Conservation (phyloP, 2,888 invertebrate genomes). For the Mesoligia furuncula region DNA sequence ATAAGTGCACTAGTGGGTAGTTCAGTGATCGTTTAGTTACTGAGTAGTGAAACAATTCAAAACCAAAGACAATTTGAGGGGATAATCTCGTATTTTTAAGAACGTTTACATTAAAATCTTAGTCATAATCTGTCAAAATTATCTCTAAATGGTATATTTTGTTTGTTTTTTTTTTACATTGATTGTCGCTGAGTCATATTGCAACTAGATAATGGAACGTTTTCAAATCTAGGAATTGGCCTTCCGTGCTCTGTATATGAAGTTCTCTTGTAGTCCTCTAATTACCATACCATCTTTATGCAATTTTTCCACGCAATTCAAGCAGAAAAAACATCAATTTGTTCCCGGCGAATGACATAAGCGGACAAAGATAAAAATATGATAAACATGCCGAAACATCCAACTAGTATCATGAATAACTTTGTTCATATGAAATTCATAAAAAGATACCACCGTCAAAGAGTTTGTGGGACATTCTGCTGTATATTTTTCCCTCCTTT, state of each 20-base stretch:
- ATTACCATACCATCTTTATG: not conserved
- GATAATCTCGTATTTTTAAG: not conserved
- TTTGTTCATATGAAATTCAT: constrained; percentile 61
- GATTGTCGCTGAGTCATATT: too few species aligned
- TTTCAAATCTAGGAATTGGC: not conserved
- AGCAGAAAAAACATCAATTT: constrained; percentile 15
- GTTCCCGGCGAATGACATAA: not conserved
- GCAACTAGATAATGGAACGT: not conserved
- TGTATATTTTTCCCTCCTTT: constrained; percentile 37
- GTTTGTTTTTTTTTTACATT: too few species aligned
- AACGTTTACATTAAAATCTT: not conserved
- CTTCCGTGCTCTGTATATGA: not conserved
- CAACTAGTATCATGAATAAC: constrained; percentile 50
- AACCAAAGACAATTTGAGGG: not conserved
- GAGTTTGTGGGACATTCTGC: constrained; percentile 36
- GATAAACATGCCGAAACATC: constrained; percentile 40
- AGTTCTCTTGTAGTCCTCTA: not conserved
- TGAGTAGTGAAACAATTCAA: too few species aligned
- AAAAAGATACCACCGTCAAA: constrained; percentile 56
- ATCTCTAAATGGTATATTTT: too few species aligned
- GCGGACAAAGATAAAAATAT: constrained; percentile 32
- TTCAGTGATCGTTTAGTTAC: too few species aligned
- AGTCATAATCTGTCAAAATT: not conserved
- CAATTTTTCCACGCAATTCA: not conserved
- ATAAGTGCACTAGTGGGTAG: too few species aligned